Evolutionary conservation across 2,797 vertebrate species (phyloP).

Genomic region (Rhyacichthys aspro): DNA sequence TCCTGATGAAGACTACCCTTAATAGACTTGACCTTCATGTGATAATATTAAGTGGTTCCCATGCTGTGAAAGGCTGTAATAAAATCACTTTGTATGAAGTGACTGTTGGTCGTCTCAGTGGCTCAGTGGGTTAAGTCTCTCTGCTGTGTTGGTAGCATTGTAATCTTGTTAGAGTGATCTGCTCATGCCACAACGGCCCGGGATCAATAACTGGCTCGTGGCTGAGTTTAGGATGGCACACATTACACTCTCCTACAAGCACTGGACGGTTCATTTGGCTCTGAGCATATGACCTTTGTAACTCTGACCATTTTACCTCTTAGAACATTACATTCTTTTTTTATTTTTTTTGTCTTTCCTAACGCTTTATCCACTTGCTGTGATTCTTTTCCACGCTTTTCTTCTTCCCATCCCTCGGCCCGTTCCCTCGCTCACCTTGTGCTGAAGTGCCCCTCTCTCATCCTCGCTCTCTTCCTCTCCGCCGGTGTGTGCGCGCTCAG

Average conservation of each 20-base stretch:
- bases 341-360: too few species aligned
- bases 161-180: conserved; percentile 73
- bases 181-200: conserved; percentile 56
- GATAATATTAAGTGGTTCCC: too few species aligned
- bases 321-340: too few species aligned
- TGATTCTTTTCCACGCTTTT: not conserved
- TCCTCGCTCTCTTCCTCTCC: conserved; percentile 15
- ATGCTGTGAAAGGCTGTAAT: too few species aligned
- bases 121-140: conserved; percentile 59
- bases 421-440: conserved; percentile 3
- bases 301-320: not conserved
- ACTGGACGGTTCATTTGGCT: conserved; percentile 3
- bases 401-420: not conserved
- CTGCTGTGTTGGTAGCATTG: conserved; percentile 54
- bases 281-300: conserved; percentile 23
- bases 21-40: too few species aligned
- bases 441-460: conserved; percentile 17
- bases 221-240: conserved; percentile 39
- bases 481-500: conserved; percentile 45
- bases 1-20: too few species aligned
- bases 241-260: conserved; percentile 2
- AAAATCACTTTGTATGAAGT: too few species aligned
- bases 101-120: not conserved
- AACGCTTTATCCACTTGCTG: too few species aligned
- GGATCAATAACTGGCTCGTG: conserved; percentile 72